Evolutionary conservation across 2,888 invertebrate genomes (phyloP).

Genomic region (Himalopsyche anomala): DNA sequence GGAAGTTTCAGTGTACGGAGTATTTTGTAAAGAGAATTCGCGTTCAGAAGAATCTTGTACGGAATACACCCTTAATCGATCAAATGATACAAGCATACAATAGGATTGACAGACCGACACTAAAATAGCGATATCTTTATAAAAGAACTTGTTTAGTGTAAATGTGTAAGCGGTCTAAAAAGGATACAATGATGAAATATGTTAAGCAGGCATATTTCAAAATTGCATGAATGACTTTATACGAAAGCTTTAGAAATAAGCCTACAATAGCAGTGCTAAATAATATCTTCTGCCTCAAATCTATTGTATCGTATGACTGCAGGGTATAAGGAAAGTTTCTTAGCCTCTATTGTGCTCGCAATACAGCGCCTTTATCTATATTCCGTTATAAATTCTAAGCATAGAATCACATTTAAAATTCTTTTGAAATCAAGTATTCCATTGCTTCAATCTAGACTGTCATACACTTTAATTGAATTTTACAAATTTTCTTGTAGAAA

Average conservation of each 20-base stretch:
- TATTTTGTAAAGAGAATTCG: too few species aligned
- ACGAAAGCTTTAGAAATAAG: conserved; percentile 29
- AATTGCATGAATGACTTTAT: conserved; percentile 43
- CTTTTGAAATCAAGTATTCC: conserved; percentile 57
- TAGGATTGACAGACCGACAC: too few species aligned
- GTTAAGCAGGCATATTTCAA: conserved; percentile 35
- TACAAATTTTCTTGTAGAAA: not conserved
- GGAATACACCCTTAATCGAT: too few species aligned
- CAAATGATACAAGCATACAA: too few species aligned
- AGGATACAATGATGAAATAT: conserved; percentile 7
- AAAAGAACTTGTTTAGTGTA: not conserved
- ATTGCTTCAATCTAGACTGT: conserved; percentile 35
- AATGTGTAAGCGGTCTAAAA: not conserved
- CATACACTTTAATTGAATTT: conserved; percentile 49
- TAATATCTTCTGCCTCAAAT: conserved; percentile 49
- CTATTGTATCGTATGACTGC: conserved; percentile 56
- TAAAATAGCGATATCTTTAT: not conserved
- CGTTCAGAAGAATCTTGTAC: too few species aligned
- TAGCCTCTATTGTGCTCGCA: conserved; percentile 52
- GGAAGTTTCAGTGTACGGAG: too few species aligned
- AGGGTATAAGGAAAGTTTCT: conserved; percentile 54
- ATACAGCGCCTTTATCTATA: conserved; percentile 56
- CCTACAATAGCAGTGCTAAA: conserved; percentile 55
- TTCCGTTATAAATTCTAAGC: conserved; percentile 50
- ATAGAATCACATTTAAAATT: conserved; percentile 58